Percentiles rank a stretch among this genome's conserved stretches.
Evolutionary conservation across 2,888 invertebrate genomes (phyloP).

Genomic region (Lomographa bimaculata): DNA sequence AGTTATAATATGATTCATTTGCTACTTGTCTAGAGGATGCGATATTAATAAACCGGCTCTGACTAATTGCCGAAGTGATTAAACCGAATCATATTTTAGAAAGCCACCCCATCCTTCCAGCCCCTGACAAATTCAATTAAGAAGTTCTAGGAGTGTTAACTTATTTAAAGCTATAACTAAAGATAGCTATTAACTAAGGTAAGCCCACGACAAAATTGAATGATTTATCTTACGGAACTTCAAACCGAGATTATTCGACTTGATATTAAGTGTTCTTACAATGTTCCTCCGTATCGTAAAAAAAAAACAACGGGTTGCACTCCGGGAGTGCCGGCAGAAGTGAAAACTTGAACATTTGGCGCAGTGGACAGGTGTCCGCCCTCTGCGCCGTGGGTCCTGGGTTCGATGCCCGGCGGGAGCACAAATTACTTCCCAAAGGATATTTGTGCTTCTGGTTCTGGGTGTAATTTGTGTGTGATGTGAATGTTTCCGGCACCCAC

Average conservation of each 20-base stretch:
- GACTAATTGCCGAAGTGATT: constrained; percentile 11
- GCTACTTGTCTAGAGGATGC: too few relatives aligned
- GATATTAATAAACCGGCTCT: constrained; percentile 5
- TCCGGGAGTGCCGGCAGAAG: too few relatives aligned
- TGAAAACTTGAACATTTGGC: too few relatives aligned
- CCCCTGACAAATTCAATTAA: constrained; percentile 33
- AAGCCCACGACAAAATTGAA: constrained; percentile 18
- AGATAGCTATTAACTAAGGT: constrained; percentile 27
- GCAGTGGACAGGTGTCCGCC: too few relatives aligned
- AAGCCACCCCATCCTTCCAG: constrained; percentile 26
- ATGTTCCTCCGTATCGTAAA: not conserved
- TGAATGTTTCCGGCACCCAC: too few relatives aligned
- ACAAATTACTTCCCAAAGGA: too few relatives aligned
- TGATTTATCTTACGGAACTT: constrained; percentile 19
- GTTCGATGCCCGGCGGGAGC: too few relatives aligned
- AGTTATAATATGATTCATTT: too few relatives aligned
- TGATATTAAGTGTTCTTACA: constrained; percentile 18
- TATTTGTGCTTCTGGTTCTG: too few relatives aligned
- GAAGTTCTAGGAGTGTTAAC: constrained; percentile 33
- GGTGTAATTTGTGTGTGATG: too few relatives aligned
- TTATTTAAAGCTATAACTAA: constrained; percentile 32
- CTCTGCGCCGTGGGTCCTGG: too few relatives aligned
- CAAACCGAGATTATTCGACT: constrained; percentile 12
- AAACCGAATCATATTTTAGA: constrained; percentile 20
- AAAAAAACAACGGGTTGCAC: too few relatives aligned